Conservation (phyloP, 1,140 invertebrate genomes). For the Trichonephila clavipes region DNA sequence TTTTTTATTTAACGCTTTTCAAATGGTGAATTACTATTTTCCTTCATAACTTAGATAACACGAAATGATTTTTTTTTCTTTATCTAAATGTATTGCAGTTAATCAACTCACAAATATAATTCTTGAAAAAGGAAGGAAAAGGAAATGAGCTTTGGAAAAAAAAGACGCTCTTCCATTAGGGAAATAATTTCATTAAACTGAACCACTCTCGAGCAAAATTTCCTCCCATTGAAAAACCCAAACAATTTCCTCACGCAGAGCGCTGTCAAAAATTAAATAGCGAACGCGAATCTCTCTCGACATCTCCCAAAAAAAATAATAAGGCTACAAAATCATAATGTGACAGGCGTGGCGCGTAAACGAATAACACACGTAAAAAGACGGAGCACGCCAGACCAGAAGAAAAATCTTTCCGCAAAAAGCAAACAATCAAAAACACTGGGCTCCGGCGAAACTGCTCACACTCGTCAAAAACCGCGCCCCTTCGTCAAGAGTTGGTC, state of each 20-base stretch:
- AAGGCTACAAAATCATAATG: conserved; percentile 59
- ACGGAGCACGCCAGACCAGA: conserved; percentile 22
- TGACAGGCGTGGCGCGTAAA: conserved; percentile 70
- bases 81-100: background rate
- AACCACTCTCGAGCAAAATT: background rate
- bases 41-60: background rate
- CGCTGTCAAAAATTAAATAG: conserved; percentile 49
- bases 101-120: background rate
- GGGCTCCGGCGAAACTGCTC: background rate
- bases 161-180: background rate
- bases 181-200: conserved; percentile 56
- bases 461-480: conserved; percentile 73
- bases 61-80: background rate
- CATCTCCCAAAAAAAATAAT: conserved; percentile 44
- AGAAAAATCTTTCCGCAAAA: conserved; percentile 44
- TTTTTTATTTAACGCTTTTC: background rate
- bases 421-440: conserved; percentile 43
- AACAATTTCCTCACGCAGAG: conserved; percentile 12
- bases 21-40: background rate
- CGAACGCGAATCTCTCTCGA: conserved; percentile 30
- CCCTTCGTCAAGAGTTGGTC: conserved; percentile 50
- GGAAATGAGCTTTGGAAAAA: conserved; percentile 3
- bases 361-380: conserved; percentile 56
- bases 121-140: background rate
- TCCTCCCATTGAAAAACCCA: background rate